Base-by-base conservation (phyloP, 2,888 invertebrate genomes). In the Antheraea yamamai region DNA sequence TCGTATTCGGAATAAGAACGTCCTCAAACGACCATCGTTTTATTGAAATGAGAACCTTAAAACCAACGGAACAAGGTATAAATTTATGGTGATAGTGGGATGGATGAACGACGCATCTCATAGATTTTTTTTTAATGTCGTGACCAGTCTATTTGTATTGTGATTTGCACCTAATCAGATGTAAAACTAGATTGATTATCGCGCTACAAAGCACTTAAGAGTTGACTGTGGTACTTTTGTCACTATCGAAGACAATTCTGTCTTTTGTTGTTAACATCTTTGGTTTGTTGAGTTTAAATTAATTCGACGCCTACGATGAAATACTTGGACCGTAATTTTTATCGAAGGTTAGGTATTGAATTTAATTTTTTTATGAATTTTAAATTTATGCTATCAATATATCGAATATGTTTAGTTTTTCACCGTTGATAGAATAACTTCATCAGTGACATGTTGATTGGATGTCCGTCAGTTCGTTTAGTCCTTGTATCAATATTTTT, bases 81-180 rank as follows among this genome's bases (percentile, higher is more conserved):
- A 76, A 82, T 84, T 39, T 2, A 70, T 70, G 23, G 35, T 39
- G n/a, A 39, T 16, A 66, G 35, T 39, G 39, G 10, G 26, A 26
- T 73, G 73, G 47, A 70, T 35, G 58, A 58, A 75, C 47, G 61
- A 58, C 47, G 55, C 16, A 47, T 71, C 73, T 68, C 20, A 20
- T 61, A 39, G 66, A 51, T 26, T 73, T 35, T 76, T 80, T 84
- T 80, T 74, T 7, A 39, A 76, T 82, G 82, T 94, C 95, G 95
- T 95, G 94, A 94, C 92, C 85, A 82, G 87, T 90, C 91, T 92
- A 92, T 94, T 93, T 93, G 92, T 92, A 91, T 90, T 91, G 92
- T 93, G 91, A 93, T 94, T 94, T 94, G 92, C 93, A 93, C 93
- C 90, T 93, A 93, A 94, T 95, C 90, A 90, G 89, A 91, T 93